phyloP scores from a whole-genome alignment of 2,797 vertebrate species.

The Pangasius djambal region DNA sequence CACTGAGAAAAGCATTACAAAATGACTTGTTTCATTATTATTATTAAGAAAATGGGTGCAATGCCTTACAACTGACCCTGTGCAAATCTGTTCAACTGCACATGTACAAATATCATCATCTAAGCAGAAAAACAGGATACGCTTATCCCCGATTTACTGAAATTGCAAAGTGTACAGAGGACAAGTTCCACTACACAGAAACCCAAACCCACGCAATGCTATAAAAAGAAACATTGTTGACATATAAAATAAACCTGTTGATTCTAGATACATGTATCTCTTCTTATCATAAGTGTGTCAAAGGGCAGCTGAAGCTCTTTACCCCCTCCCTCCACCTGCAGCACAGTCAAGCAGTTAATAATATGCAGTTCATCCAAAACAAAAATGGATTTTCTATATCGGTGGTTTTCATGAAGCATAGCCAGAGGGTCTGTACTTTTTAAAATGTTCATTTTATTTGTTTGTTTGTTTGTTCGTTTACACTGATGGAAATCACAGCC shows the following conservation, averaged over 20 bases:
- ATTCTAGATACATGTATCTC: conserved; percentile 22
- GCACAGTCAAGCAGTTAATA: not conserved
- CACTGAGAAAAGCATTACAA: not conserved
- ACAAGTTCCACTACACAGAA: conserved; percentile 33
- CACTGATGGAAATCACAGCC: not conserved
- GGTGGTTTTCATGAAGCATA: not conserved
- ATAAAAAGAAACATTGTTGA: conserved; percentile 44
- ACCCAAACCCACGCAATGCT: conserved; percentile 26
- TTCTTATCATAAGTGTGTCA: conserved; percentile 47
- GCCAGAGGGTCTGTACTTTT: not conserved
- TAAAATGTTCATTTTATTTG: not conserved
- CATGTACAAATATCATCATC: conserved; percentile 25
- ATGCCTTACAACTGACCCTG: not conserved
- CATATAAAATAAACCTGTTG: conserved; percentile 41
- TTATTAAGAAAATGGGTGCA: not conserved
- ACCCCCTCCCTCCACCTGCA: not conserved
- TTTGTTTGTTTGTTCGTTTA: not conserved
- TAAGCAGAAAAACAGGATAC: conserved; percentile 8
- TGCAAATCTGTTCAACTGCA: not conserved
- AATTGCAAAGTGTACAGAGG: conserved; percentile 3
- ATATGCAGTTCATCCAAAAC: not conserved
- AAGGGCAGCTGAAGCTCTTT: conserved; percentile 28
- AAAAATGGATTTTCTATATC: too few species aligned
- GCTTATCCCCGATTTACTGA: conserved; percentile 9
- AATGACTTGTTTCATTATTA: not conserved